Conservation (phyloP, 1,140 invertebrate genomes). For the Sinonovacula constricta region DNA sequence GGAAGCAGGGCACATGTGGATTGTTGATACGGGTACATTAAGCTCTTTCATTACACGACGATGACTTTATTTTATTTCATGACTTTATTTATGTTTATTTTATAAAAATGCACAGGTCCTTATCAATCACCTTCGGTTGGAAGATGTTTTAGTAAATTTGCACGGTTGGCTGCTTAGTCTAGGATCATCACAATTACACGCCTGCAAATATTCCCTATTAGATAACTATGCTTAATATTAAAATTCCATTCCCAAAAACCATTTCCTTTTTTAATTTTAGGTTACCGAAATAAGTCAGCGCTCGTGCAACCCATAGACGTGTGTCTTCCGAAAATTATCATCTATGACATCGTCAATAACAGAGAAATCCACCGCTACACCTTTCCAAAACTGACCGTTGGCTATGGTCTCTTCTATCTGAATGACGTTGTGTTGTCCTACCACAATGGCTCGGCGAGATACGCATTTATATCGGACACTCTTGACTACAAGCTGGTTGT, state of each 20-base stretch:
- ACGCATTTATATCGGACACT: slow-evolving; percentile 66
- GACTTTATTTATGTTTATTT: no score
- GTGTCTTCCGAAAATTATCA: slow-evolving; percentile 64
- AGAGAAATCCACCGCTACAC: slow-evolving; percentile 48
- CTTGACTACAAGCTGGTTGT: slow-evolving; percentile 56
- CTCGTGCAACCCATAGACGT: slow-evolving; percentile 33
- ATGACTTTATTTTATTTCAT: no score
- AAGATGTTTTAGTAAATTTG: no score
- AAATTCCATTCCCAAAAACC: background rate
- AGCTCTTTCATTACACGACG: no score
- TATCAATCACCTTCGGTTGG: no score
- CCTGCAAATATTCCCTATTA: no score
- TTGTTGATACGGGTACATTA: slow-evolving; percentile 61
- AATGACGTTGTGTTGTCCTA: slow-evolving; percentile 66
- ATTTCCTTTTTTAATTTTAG: slow-evolving; percentile 1
- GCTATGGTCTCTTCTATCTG: slow-evolving; percentile 55
- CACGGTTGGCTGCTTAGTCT: no score
- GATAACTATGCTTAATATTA: background rate
- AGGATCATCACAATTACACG: no score
- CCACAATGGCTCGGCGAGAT: slow-evolving; percentile 45
- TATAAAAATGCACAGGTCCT: no score
- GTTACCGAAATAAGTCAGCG: slow-evolving; percentile 17
- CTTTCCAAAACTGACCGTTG: slow-evolving; percentile 53
- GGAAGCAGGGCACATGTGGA: slow-evolving; percentile 66
- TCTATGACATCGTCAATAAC: slow-evolving; percentile 61